phyloP scores from a whole-genome alignment of 2,888 invertebrate genomes.

The Carabus problematicus region DNA sequence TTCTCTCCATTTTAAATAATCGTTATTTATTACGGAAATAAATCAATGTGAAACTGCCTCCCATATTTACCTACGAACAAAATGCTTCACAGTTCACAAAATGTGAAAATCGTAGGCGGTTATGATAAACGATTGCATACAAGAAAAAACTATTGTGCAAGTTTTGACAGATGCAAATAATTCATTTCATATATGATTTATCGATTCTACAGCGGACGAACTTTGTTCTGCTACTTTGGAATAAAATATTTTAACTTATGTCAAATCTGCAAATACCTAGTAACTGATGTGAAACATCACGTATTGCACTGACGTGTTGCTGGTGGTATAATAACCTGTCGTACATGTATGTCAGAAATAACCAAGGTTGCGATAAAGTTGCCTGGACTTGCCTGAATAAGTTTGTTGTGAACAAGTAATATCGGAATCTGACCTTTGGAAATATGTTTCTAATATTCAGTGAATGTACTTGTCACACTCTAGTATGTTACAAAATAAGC shows the following conservation, averaged over 20 bases:
- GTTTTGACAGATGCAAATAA: slow-evolving; percentile 25
- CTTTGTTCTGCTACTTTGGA: slow-evolving; percentile 13
- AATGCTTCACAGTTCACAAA: slow-evolving; percentile 1
- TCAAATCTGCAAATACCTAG: not conserved
- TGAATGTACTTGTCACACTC: too few relatives aligned
- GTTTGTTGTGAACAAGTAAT: too few relatives aligned
- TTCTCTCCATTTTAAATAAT: not conserved
- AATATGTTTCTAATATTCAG: too few relatives aligned
- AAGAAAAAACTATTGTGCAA: slow-evolving; percentile 20
- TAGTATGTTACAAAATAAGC: too few relatives aligned
- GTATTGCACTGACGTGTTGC: not conserved
- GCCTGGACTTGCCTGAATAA: slow-evolving; percentile 9
- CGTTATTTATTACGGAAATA: slow-evolving; percentile 15
- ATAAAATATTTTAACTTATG: slow-evolving; percentile 2
- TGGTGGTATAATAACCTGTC: not conserved
- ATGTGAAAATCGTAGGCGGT: slow-evolving; percentile 10
- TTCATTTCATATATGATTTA: slow-evolving; percentile 21
- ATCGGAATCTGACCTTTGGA: too few relatives aligned
- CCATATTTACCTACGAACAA: not conserved
- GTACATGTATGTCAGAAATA: not conserved
- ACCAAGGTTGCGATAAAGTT: not conserved
- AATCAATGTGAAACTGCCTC: slow-evolving; percentile 13
- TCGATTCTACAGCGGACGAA: slow-evolving; percentile 8
- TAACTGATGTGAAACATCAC: slow-evolving; percentile 17
- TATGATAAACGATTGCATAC: slow-evolving; percentile 7